phyloP scores from a whole-genome alignment of 1,140 invertebrate species.

The Saccostrea glomerata region DNA sequence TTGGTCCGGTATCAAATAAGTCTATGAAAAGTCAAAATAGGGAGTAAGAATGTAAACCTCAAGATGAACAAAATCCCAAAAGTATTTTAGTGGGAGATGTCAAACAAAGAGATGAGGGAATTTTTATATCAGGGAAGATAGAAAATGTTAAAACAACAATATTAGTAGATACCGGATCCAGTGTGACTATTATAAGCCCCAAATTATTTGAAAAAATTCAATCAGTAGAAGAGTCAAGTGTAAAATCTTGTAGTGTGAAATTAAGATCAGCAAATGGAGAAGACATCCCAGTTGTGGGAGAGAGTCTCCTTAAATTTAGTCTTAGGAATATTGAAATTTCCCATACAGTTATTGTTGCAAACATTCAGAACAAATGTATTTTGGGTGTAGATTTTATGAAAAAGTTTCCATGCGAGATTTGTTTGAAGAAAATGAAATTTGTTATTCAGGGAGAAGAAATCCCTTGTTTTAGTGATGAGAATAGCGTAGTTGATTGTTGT shows the following conservation, averaged over 20 bases:
- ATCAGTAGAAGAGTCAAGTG: background rate
- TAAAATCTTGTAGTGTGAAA: background rate
- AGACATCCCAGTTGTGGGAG: background rate
- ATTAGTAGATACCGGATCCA: slow-evolving; percentile 26
- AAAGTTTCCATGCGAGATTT: background rate
- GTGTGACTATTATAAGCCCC: slow-evolving; percentile 30
- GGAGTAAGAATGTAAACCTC: too few relatives aligned
- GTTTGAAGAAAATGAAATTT: background rate
- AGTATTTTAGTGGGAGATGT: background rate
- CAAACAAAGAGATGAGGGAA: slow-evolving; percentile 16
- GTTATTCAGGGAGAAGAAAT: slow-evolving; percentile 12
- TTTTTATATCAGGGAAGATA: slow-evolving; percentile 25
- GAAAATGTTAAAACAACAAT: background rate
- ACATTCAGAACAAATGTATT: slow-evolving; percentile 14
- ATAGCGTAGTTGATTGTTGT: background rate
- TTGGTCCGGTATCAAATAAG: background rate
- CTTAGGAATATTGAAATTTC: background rate
- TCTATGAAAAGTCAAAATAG: too few relatives aligned
- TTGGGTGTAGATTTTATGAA: slow-evolving; percentile 37
- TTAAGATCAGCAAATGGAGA: slow-evolving; percentile 24
- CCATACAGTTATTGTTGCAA: background rate
- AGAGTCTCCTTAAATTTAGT: background rate
- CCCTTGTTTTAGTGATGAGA: slow-evolving; percentile 40
- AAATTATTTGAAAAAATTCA: slow-evolving; percentile 3
- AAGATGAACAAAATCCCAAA: background rate